Percentiles rank a stretch among this genome's conserved stretches.
phyloP scores from a whole-genome alignment of 2,113 vertebrate species.

The Centropristis striata region DNA sequence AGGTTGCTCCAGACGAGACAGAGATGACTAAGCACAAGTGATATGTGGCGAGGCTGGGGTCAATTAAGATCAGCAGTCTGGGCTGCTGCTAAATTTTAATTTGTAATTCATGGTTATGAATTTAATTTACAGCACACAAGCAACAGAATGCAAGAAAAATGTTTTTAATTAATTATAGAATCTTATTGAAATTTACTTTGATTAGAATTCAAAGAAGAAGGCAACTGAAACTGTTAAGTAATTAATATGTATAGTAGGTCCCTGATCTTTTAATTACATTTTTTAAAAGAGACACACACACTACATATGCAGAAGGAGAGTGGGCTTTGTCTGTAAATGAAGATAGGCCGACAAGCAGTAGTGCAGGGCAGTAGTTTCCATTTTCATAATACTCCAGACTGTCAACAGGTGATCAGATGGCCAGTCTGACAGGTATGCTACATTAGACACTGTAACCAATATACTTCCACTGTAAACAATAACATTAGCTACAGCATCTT shows the following conservation, averaged over 20 bases:
- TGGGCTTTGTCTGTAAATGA: background rate
- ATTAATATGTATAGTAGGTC: background rate
- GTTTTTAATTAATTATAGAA: background rate
- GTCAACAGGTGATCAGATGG: no score
- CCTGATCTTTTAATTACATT: background rate
- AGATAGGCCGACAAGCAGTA: background rate
- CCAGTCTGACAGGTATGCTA: no score
- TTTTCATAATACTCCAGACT: no score
- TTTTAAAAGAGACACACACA: background rate
- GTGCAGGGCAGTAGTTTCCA: background rate
- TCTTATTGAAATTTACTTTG: background rate
- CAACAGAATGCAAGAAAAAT: background rate
- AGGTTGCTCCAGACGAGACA: slow-evolving; percentile 48
- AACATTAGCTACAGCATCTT: no score
- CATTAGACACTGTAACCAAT: no score
- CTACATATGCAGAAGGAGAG: background rate
- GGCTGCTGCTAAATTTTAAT: slow-evolving; percentile 29
- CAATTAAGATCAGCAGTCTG: slow-evolving; percentile 49
- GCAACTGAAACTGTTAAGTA: background rate
- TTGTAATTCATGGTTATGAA: slow-evolving; percentile 18
- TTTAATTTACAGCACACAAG: background rate
- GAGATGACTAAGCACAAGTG: slow-evolving; percentile 55
- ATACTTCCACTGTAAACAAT: no score
- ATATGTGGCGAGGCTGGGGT: slow-evolving; percentile 43
- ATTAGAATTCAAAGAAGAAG: slow-evolving; percentile 4